Conservation (phyloP, 2,113 vertebrate genomes). For the Engraulis encrasicolus region DNA sequence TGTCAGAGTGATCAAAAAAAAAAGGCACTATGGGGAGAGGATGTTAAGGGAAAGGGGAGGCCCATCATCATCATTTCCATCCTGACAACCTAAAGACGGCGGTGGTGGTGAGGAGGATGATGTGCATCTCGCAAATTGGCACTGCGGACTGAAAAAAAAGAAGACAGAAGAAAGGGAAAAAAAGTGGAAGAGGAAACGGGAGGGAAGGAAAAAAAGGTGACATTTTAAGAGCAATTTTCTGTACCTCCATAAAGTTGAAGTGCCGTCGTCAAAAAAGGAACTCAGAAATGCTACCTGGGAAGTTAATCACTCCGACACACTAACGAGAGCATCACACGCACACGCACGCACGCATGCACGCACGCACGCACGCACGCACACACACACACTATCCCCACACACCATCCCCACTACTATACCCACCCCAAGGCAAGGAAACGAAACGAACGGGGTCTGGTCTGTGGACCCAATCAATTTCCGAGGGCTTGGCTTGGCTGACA, state of each 20-base stretch:
- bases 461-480: neutral
- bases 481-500: neutral
- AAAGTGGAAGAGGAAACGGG: neutral
- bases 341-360: too few species aligned
- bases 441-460: too few species aligned
- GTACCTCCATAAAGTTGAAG: slow-evolving; percentile 68
- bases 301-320: slow-evolving; percentile 52
- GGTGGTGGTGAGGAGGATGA: slow-evolving; percentile 54
- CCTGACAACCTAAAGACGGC: slow-evolving; percentile 63
- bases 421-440: neutral
- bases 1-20: slow-evolving; percentile 75
- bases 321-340: too few species aligned
- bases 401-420: too few species aligned
- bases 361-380: too few species aligned
- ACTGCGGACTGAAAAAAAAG: neutral
- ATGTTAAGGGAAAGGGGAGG: slow-evolving; percentile 53
- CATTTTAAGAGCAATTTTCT: slow-evolving; percentile 76
- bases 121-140: slow-evolving; percentile 55
- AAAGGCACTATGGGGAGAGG: slow-evolving; percentile 37
- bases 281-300: slow-evolving; percentile 55
- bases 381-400: too few species aligned
- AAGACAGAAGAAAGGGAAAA: neutral
- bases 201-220: slow-evolving; percentile 55
- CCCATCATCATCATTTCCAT: slow-evolving; percentile 54
- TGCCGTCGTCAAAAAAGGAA: slow-evolving; percentile 57